Conservation (phyloP, 2,888 invertebrate species). For the Nomada flava region DNA sequence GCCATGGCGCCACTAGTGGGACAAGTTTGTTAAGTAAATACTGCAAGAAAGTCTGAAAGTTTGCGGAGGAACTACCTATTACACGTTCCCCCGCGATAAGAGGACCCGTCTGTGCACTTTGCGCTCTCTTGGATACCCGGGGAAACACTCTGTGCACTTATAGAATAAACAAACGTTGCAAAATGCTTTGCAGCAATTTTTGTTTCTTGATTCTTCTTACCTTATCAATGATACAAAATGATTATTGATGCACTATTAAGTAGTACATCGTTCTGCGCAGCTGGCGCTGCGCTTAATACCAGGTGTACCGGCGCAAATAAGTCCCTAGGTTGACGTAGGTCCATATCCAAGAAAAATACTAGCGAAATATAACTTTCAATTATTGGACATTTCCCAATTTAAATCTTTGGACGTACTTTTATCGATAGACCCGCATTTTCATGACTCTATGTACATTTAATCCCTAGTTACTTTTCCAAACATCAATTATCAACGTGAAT, state of each 20-base stretch:
- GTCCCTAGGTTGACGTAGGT: too few species aligned
- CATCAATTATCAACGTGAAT: neutral
- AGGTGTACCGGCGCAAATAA: too few species aligned
- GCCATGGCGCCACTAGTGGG: neutral
- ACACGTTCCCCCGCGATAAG: neutral
- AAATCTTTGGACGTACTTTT: too few species aligned
- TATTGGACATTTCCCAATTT: too few species aligned
- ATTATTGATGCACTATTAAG: too few species aligned
- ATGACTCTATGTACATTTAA: too few species aligned
- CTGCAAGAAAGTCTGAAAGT: neutral
- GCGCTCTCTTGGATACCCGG: neutral
- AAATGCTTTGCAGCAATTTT: neutral
- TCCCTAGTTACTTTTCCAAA: slow-evolving; percentile 1
- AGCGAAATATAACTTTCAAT: too few species aligned
- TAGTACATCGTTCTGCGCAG: too few species aligned
- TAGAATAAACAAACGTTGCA: neutral
- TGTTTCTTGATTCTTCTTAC: neutral
- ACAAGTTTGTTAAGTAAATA: neutral
- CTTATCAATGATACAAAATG: too few species aligned
- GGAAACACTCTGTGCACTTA: neutral
- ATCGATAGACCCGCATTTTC: too few species aligned
- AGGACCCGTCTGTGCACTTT: neutral
- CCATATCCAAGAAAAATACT: too few species aligned
- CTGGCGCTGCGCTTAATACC: too few species aligned
- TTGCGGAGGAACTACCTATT: neutral